Conservation (phyloP, 2,797 vertebrate species). For the Furcifer pardalis region DNA sequence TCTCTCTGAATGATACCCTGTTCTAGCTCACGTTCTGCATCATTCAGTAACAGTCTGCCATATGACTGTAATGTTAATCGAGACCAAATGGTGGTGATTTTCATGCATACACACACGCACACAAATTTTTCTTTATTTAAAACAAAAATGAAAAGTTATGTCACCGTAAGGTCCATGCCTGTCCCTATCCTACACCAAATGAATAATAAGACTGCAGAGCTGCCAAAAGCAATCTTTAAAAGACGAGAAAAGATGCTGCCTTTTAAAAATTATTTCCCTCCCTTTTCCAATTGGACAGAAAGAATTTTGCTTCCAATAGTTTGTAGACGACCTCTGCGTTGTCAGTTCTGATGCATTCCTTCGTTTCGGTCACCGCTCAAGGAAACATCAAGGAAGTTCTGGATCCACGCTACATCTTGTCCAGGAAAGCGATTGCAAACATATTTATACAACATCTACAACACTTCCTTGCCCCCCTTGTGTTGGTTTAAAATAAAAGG, state of each 20-base stretch:
- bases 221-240: not conserved
- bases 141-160: not conserved
- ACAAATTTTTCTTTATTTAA: not conserved
- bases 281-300: not conserved
- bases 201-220: not conserved
- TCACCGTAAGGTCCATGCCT: accelerated
- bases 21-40: not conserved
- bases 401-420: constrained; percentile 87
- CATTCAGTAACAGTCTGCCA: not conserved
- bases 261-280: not conserved
- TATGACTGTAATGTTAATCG: no score
- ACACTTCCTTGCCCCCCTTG: constrained; percentile 73
- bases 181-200: not conserved
- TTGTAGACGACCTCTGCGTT: accelerated
- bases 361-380: constrained; percentile 74
- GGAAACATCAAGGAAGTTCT: constrained; percentile 69
- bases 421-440: constrained; percentile 90
- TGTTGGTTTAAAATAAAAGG: constrained; percentile 55
- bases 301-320: not conserved
- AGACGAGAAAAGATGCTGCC: not conserved
- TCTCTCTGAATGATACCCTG: not conserved
- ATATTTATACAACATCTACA: constrained; percentile 88
- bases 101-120: not conserved
- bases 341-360: not conserved
- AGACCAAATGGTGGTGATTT: accelerated